These are phyloP conservation scores for Taphrorychus bicolor DNA, from an alignment of 2,888 invertebrate genomes.

Conservation along the genomic window DNA sequence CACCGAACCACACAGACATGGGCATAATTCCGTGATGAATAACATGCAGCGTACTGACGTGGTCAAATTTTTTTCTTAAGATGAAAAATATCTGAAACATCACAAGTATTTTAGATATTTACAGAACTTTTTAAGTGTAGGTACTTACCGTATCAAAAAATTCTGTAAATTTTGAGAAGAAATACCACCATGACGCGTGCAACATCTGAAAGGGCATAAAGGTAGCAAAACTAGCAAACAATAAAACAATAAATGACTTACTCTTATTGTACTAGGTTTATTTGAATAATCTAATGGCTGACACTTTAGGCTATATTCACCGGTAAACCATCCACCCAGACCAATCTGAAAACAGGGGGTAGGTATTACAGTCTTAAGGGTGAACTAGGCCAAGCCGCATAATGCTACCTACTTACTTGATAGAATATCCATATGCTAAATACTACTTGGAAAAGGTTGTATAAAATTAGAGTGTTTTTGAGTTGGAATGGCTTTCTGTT, in stretches of 20 bases:
- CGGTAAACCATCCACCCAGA: slow-evolving; percentile 92
- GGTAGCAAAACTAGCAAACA: background rate
- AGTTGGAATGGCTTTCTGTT: slow-evolving; percentile 87
- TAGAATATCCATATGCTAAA: slow-evolving; percentile 91
- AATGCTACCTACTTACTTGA: slow-evolving; percentile 73
- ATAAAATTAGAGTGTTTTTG: slow-evolving; percentile 67
- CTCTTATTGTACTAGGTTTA: slow-evolving; percentile 89
- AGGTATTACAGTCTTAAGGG: background rate
- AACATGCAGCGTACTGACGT: slow-evolving; percentile 92
- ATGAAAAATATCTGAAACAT: slow-evolving; percentile 88
- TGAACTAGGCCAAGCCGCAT: background rate
- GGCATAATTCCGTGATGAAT: slow-evolving; percentile 98
- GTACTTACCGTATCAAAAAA: slow-evolving; percentile 91
- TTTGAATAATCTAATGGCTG: slow-evolving; percentile 96
- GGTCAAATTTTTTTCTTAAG: slow-evolving; percentile 91
- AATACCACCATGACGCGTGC: slow-evolving; percentile 94
- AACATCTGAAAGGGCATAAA: slow-evolving; percentile 77
- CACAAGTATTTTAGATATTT: background rate
- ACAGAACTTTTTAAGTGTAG: background rate
- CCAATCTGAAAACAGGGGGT: slow-evolving; percentile 74
- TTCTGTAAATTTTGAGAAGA: slow-evolving; percentile 95
- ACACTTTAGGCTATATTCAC: slow-evolving; percentile 94
- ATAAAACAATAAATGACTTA: slow-evolving; percentile 65
- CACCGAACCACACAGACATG: slow-evolving; percentile 96
- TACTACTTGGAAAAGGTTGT: slow-evolving; percentile 82